phyloP scores from a whole-genome alignment of 2,113 vertebrate genomes.

The Corythornis cristatus region DNA sequence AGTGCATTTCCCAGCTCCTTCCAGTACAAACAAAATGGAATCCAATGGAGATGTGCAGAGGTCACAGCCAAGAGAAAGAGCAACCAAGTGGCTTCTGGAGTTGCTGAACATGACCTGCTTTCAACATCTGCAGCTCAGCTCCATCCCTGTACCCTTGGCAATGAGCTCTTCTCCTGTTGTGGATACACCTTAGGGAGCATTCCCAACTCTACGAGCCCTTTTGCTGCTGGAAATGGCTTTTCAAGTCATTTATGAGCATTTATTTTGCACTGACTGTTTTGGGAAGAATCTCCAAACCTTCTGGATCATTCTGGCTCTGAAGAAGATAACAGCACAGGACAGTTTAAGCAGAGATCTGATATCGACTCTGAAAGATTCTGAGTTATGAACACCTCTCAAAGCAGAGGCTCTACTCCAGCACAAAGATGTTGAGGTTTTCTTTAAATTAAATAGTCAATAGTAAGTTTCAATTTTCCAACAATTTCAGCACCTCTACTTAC shows the following conservation, averaged over 20 bases:
- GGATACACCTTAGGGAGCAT: not conserved
- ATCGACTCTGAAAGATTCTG: not conserved
- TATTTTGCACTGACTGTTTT: not conserved
- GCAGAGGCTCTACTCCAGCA: not conserved
- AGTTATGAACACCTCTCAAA: not conserved
- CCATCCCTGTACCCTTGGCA: not conserved
- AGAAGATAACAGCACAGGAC: not conserved
- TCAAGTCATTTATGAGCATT: not conserved
- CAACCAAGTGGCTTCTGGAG: not conserved
- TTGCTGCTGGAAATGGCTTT: not conserved
- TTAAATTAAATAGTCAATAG: not conserved
- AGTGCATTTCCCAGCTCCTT: not conserved
- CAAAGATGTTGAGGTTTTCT: not conserved
- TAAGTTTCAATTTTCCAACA: not conserved
- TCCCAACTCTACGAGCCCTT: not conserved
- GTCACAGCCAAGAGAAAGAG: not conserved
- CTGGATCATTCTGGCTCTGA: not conserved
- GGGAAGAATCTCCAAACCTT: not conserved
- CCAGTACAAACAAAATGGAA: not conserved
- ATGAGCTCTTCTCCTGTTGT: not conserved
- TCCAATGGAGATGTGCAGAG: not conserved
- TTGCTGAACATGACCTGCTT: not conserved
- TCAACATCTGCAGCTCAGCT: not conserved
- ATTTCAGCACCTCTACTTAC: slow-evolving; percentile 76
- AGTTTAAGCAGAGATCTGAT: not conserved